These are phyloP conservation scores for Zosterops hypoxanthus DNA, from an alignment of 2,113 vertebrate genomes.

Conservation along the genomic window DNA sequence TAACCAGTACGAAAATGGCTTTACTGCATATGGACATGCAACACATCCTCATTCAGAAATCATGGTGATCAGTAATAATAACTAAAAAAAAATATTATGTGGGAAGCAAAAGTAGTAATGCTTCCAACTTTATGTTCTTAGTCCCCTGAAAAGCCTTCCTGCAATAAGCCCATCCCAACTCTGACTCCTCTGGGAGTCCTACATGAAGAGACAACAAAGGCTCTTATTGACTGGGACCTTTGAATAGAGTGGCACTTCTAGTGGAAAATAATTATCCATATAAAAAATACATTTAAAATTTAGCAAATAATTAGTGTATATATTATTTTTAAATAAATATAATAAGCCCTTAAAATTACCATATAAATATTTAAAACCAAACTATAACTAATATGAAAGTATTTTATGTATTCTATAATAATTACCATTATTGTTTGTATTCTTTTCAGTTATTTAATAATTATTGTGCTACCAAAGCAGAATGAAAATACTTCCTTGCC, in stretches of 20 bases:
- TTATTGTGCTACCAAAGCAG: neutral
- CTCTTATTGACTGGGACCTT: neutral
- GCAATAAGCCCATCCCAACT: neutral
- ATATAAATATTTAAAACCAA: neutral
- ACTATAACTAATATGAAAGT: neutral
- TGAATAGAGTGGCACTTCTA: neutral
- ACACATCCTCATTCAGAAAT: neutral
- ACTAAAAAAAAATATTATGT: neutral
- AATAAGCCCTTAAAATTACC: neutral
- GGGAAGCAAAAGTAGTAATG: neutral
- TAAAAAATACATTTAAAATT: neutral
- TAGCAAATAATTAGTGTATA: neutral
- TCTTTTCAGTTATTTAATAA: neutral
- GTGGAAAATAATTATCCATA: neutral
- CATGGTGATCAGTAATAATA: too few species aligned
- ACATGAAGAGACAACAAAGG: neutral
- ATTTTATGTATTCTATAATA: neutral
- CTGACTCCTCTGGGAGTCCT: neutral
- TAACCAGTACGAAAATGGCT: accelerated
- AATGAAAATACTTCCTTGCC: neutral
- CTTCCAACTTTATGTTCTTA: neutral
- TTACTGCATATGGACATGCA: neutral
- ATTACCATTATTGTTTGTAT: neutral
- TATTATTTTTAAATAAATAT: neutral
- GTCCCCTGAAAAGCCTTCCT: neutral